Evolutionary conservation across 2,888 invertebrate genomes (phyloP), one percentile per base, ranked within the genome.

Genomic region (Cosmia trapezina): DNA sequence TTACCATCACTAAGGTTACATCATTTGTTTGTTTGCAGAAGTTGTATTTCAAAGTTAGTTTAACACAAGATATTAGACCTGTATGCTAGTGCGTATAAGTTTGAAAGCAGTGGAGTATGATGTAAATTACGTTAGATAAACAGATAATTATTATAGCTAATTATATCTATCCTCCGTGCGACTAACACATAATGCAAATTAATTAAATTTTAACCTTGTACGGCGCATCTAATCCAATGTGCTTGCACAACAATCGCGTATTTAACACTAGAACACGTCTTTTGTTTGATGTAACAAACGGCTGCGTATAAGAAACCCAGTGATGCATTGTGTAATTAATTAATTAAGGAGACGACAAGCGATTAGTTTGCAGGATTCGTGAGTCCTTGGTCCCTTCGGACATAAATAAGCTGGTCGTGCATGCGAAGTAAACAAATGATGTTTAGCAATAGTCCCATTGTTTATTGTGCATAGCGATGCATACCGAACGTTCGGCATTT

Each of bases 361-460:
- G 81, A 86, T 84, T 84, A 75, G 71, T 78, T 80, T 70, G 80
- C 80, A 80, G 81, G 85, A 85, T 81, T 73, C 71, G 81, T 73
- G 79, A 79, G 88, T 89, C 89, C 90, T 91, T 89, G 87, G 89
- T 89, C 90, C 90, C 90, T 89, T 84, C 80, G 87, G 86, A 87
- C 88, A 88, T 91, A 91, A 93, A 92, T 89, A 89, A 90, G 84
- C 84, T 83, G 87, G 89, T 90, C 92, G 92, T 91, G 91, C 90
- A 90, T 90, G 89, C 82, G 70, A 76, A 73, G 88, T 80, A 82
- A 86, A 80, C 84, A 83, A 76, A 77, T 73, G 77, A 72, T 83
- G 88, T 93, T 91, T 90, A 86, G 92, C 89, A 93, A 93, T 86
- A 73, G 84, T 76, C 71, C 89, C 87, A 93, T 94, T 94, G 93